phyloP scores from a whole-genome alignment of 2,888 invertebrate species.

The Drosophila multiciliata region DNA sequence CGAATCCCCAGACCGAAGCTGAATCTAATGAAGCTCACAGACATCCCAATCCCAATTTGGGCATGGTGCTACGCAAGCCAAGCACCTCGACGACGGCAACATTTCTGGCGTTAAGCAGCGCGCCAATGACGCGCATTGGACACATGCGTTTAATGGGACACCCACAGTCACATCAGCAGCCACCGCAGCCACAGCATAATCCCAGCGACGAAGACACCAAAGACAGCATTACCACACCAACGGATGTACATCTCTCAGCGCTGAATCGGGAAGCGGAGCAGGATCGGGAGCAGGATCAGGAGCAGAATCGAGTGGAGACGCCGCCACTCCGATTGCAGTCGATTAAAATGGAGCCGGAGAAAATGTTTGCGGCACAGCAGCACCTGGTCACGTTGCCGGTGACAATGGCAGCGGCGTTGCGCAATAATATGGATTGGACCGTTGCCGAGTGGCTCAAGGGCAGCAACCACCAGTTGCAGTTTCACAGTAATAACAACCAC shows the following conservation, averaged over 20 bases:
- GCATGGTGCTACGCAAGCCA: slow-evolving; percentile 73
- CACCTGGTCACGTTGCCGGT: slow-evolving; percentile 58
- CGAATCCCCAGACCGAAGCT: neutral
- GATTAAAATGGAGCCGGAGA: slow-evolving; percentile 66
- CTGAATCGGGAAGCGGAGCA: slow-evolving; percentile 53
- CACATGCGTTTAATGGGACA: slow-evolving; percentile 66
- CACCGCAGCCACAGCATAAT: neutral
- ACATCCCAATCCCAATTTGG: slow-evolving; percentile 20
- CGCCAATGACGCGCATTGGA: slow-evolving; percentile 72
- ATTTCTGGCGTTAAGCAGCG: slow-evolving; percentile 18
- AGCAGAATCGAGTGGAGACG: slow-evolving; percentile 10
- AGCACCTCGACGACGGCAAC: slow-evolving; percentile 54
- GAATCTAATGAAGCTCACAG: neutral
- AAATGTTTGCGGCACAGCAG: slow-evolving; percentile 47
- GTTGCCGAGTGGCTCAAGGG: slow-evolving; percentile 81
- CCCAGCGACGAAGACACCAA: slow-evolving; percentile 71
- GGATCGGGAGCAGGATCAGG: slow-evolving; percentile 45
- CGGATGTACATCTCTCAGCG: slow-evolving; percentile 69
- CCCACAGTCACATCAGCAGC: slow-evolving; percentile 15
- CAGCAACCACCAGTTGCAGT: slow-evolving; percentile 54
- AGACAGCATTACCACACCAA: slow-evolving; percentile 53
- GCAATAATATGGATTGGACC: slow-evolving; percentile 72
- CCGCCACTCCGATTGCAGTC: slow-evolving; percentile 62
- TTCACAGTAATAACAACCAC: slow-evolving; percentile 25
- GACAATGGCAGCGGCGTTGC: slow-evolving; percentile 54